A percentile compares a stretch with the other conserved stretches of the same genome.
Evolutionary conservation across 2,797 vertebrate species (phyloP).

Genomic region (Dermochelys coriacea): DNA sequence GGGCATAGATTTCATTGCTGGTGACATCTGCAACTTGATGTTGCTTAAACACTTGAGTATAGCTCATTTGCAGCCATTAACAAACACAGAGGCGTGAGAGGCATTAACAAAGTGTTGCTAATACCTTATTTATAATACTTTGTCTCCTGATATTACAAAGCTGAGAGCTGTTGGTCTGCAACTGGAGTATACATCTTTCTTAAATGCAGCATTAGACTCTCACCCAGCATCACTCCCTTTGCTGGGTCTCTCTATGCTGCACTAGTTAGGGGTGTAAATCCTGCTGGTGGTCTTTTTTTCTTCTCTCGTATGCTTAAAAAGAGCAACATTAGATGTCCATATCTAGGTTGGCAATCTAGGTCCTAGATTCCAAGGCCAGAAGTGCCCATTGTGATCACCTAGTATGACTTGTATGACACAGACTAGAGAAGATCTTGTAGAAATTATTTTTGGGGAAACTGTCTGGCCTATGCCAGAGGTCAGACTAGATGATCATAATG

Average conservation of each 20-base stretch:
- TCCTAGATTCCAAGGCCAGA: not conserved
- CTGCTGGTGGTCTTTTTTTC: not conserved
- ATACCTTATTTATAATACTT: not conserved
- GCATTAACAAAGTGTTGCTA: not conserved
- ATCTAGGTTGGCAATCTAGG: not conserved
- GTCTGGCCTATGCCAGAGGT: not conserved
- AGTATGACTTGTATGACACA: not conserved
- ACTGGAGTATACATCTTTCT: not conserved
- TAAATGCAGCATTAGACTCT: accelerated
- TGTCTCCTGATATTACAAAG: not conserved
- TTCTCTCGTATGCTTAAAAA: not conserved
- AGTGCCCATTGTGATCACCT: not conserved
- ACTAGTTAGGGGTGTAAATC: accelerated
- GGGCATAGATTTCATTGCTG: not conserved
- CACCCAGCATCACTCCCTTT: accelerated
- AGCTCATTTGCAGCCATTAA: not conserved
- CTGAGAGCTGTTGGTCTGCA: not conserved
- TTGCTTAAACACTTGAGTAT: not conserved
- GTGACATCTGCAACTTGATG: not conserved
- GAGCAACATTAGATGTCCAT: not conserved
- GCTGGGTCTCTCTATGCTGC: not conserved
- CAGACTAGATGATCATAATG: not conserved
- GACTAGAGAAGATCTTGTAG: not conserved
- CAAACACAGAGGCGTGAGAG: not conserved
- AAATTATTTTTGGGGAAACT: not conserved